Percentiles rank a stretch among this genome's conserved stretches.
These are phyloP conservation scores for Antedon bifida DNA, from an alignment of 35 echinoderm and acorn worm genomes.

Conservation along the genomic window DNA sequence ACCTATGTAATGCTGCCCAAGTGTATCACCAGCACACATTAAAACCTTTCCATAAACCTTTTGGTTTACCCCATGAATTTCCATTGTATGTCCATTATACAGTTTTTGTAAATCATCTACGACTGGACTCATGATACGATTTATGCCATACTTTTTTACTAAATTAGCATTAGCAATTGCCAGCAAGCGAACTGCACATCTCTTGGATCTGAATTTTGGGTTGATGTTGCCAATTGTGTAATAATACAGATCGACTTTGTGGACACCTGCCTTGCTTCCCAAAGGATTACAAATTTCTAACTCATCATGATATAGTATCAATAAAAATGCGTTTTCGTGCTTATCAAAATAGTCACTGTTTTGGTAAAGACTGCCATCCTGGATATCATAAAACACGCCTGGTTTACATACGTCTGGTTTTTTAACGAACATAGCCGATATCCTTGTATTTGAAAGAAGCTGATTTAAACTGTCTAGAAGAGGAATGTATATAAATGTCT, in stretches of 20 bases:
- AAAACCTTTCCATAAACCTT: background rate
- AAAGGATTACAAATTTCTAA: background rate
- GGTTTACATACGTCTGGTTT: background rate
- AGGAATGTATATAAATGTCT: background rate
- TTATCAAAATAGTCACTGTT: background rate
- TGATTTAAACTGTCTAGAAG: background rate
- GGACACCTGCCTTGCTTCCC: background rate
- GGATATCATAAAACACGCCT: background rate
- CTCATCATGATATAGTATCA: background rate
- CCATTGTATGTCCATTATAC: background rate
- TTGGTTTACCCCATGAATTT: background rate
- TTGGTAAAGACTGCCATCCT: background rate
- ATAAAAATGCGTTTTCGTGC: background rate
- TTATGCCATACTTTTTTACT: background rate
- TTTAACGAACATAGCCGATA: background rate
- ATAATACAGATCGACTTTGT: background rate
- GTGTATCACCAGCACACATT: background rate
- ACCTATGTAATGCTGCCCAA: background rate
- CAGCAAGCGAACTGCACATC: background rate
- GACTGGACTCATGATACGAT: background rate
- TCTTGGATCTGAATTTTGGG: background rate
- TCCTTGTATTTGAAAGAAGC: background rate
- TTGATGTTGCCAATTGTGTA: background rate
- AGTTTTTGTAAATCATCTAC: background rate
- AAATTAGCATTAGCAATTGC: background rate